Evolutionary conservation across 2,888 invertebrate genomes (phyloP).

Genomic region (Orchesellides sinensis): DNA sequence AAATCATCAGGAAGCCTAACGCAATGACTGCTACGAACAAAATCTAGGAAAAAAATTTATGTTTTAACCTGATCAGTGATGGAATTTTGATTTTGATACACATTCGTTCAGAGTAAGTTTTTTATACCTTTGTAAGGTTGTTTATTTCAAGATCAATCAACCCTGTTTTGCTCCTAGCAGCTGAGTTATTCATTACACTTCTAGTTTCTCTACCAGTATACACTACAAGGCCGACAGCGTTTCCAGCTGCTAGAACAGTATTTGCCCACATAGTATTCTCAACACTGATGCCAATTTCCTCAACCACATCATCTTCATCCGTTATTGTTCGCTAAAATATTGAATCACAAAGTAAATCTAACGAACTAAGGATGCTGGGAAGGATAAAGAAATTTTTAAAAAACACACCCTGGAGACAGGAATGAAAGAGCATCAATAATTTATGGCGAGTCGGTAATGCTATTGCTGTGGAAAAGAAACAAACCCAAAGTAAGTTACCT

Average conservation of each 20-base stretch:
- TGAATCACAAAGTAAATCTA: no score
- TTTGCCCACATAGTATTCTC: conserved; percentile 99
- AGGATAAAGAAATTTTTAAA: no score
- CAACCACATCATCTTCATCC: conserved; percentile 77
- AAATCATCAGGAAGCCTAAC: conserved; percentile 95
- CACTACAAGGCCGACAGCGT: conserved; percentile 95
- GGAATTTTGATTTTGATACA: no score
- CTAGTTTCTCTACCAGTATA: conserved; percentile 98
- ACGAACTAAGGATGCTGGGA: no score
- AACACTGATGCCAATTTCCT: conserved; percentile 83
- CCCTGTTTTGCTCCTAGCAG: conserved; percentile 97
- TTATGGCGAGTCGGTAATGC: no score
- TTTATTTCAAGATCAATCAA: conserved; percentile 97
- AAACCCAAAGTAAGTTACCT: conserved; percentile 79
- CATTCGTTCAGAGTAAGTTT: no score
- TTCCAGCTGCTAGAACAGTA: conserved; percentile 97
- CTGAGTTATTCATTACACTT: conserved; percentile 99
- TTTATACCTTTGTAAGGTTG: conserved; percentile 91
- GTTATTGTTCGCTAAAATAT: conserved; percentile 88
- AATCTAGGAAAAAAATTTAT: no score
- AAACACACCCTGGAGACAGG: conserved; percentile 65
- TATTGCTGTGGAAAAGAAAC: not conserved
- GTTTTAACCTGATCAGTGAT: no score
- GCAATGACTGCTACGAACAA: conserved; percentile 85
- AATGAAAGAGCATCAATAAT: no score